These are phyloP conservation scores for Atherinomorus stipes DNA, from an alignment of 2,113 vertebrate genomes.

Conservation along the genomic window DNA sequence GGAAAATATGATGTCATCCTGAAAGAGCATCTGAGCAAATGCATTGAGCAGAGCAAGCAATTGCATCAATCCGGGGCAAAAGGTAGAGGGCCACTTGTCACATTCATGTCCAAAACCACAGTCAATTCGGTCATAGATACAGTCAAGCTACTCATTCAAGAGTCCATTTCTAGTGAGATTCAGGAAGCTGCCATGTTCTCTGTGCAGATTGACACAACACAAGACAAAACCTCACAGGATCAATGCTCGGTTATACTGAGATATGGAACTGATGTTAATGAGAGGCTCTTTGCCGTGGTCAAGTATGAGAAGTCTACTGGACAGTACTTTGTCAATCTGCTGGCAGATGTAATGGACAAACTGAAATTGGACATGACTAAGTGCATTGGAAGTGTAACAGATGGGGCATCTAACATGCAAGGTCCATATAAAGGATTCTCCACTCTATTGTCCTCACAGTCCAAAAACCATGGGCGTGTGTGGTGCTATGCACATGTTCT, in stretches of 20 bases:
- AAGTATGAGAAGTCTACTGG: neutral
- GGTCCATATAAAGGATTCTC: conserved; percentile 7
- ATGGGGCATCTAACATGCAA: conserved; percentile 17
- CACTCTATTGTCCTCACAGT: neutral
- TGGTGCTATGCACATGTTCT: too few species aligned
- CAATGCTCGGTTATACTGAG: conserved; percentile 5
- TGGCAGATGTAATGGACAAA: neutral
- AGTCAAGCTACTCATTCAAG: neutral
- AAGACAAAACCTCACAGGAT: neutral
- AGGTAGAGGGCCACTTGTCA: neutral
- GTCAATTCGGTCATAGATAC: neutral
- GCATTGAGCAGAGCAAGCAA: neutral
- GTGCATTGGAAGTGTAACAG: conserved; percentile 1
- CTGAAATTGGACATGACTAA: neutral
- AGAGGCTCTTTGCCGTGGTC: neutral
- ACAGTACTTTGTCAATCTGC: neutral
- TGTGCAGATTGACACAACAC: conserved; percentile 6
- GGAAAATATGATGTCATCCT: neutral
- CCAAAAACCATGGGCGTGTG: neutral
- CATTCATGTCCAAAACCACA: neutral
- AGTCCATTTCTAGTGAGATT: neutral
- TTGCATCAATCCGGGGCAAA: neutral
- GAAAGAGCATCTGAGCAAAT: neutral
- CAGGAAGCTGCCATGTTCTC: conserved; percentile 10
- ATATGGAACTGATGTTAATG: conserved; percentile 6